Percentiles rank a stretch among this genome's conserved stretches.
Conservation (phyloP, 2,888 invertebrate genomes). For the Flabesymbios commensalis region DNA sequence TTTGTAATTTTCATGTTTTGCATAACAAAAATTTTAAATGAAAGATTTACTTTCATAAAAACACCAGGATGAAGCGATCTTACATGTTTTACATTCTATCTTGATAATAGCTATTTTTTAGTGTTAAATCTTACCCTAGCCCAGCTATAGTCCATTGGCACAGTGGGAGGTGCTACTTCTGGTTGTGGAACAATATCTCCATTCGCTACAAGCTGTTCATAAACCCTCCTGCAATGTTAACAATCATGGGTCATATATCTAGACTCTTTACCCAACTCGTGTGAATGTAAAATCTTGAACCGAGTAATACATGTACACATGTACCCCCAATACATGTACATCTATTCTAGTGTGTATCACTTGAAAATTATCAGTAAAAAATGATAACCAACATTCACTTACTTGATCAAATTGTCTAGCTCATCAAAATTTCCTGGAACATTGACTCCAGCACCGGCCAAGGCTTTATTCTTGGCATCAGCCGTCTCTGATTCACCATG, state of each 20-base stretch:
- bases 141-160: slow-evolving; percentile 99
- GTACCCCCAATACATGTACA: no score
- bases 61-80: no score
- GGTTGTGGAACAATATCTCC: slow-evolving; percentile 85
- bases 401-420: slow-evolving; percentile 78
- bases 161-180: slow-evolving; percentile 96
- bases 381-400: slow-evolving; percentile 38
- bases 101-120: no score
- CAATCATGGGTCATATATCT: no score
- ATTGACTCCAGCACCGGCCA: slow-evolving; percentile 80
- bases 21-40: no score
- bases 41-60: no score
- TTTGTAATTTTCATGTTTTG: no score
- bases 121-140: slow-evolving; percentile 71
- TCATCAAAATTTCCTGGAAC: slow-evolving; percentile 94
- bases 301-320: background rate
- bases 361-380: background rate
- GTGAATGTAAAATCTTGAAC: background rate
- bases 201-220: slow-evolving; percentile 71
- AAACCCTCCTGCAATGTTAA: slow-evolving; percentile 59
- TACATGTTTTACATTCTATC: no score
- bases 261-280: no score
- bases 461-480: slow-evolving; percentile 83
- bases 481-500: slow-evolving; percentile 94
- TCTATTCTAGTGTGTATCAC: background rate